Base-by-base conservation (phyloP, 2,797 vertebrate species). In the Microhierax caerulescens region DNA sequence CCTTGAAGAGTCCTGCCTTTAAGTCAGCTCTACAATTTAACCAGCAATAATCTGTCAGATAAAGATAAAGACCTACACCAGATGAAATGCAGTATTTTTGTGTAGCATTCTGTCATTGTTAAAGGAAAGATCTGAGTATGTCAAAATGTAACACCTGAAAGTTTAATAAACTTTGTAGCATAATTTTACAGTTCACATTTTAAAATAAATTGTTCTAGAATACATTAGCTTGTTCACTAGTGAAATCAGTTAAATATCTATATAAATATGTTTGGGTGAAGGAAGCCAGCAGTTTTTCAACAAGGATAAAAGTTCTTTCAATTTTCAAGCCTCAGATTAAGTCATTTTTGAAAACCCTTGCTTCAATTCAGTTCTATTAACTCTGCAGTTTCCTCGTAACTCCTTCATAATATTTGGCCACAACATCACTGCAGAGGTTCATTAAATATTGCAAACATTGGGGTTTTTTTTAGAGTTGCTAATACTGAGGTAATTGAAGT, bases 21-120 rank as follows among this genome's bases (percentile, higher is more conserved):
- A 98, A 98, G 98, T 98, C 97, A 98, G 98, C 95, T 93, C 97
- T 97, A 98, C 98, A 98, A 98, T 98, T 98, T 98, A 98, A 98
- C 98, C 98, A 97, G 98, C 98, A 98, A 98, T 98, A 97, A 98
- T 98, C 96, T 98, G 98, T 98, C 98, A 98, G 97, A 98, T 95
- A 92, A 92, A 98, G 97, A 98, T 97, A 98, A 98, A 98, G 98
- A 95, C 97, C 95, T 97, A 94, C 77, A 97, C 91, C 89, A 89
- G 96, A 96, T 96, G 97, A 98, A 97, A 94, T 83, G 88, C 95
- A 54, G 97, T 97, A 97, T 98, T 98, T 98, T 97, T 97, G 97
- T 98, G 97, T 97, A 97, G 97, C 97, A 77, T 97, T 97, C 98
- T 98, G 98, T 98, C 98, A 98, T 93, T 98, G 98, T 98, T 98